These are phyloP conservation scores for Lapara coniferarum DNA, from an alignment of 2,888 invertebrate genomes.

Conservation along the genomic window DNA sequence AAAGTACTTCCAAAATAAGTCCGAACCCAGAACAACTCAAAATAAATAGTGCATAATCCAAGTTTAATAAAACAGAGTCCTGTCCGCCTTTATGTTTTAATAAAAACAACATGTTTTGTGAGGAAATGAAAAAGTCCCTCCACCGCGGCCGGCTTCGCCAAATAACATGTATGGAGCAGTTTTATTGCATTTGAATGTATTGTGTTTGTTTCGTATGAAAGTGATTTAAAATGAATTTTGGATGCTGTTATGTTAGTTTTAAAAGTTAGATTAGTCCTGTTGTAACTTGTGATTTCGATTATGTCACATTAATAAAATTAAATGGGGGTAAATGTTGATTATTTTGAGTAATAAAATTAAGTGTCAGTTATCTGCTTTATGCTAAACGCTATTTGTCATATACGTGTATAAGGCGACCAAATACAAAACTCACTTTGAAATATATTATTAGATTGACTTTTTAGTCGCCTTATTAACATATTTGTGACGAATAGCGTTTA, in stretches of 20 bases:
- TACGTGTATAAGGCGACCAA: too few relatives aligned
- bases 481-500: too few relatives aligned
- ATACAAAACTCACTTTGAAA: too few relatives aligned
- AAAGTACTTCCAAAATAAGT: background rate
- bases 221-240: background rate
- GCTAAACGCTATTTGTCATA: too few relatives aligned
- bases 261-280: background rate
- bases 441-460: too few relatives aligned
- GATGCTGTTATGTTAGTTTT: background rate
- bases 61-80: constrained; percentile 34
- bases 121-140: constrained; percentile 60
- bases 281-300: too few relatives aligned
- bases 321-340: too few relatives aligned
- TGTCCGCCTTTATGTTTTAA: constrained; percentile 51
- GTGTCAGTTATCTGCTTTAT: too few relatives aligned
- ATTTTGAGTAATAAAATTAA: too few relatives aligned
- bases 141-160: constrained; percentile 32
- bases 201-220: constrained; percentile 2
- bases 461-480: too few relatives aligned
- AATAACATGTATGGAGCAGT: constrained; percentile 29
- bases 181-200: constrained; percentile 30
- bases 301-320: too few relatives aligned
- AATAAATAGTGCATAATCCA: constrained; percentile 15
- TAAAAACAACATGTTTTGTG: constrained; percentile 59
- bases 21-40: background rate